A percentile compares a stretch with the other conserved stretches of the same genome.
These are phyloP conservation scores for Sinotaia quadrata DNA, from an alignment of 2,888 invertebrate genomes.

Conservation along the genomic window DNA sequence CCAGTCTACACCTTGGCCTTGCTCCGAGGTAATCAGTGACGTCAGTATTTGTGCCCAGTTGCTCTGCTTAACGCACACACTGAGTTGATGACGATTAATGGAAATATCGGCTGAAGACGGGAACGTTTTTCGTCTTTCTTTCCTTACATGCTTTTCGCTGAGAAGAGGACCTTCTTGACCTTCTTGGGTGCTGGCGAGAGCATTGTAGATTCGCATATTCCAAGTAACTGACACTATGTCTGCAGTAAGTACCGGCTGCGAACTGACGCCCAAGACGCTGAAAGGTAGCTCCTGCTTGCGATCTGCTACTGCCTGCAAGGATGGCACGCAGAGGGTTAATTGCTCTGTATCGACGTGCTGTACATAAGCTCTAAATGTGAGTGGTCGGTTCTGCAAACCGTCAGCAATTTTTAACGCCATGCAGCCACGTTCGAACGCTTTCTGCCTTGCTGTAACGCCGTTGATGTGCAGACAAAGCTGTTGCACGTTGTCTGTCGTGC, in stretches of 20 bases:
- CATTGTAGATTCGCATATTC: slow-evolving; percentile 44
- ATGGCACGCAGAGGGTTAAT: slow-evolving; percentile 40
- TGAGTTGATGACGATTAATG: slow-evolving; percentile 2
- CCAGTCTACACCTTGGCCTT: too few relatives aligned
- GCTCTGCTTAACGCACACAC: not conserved
- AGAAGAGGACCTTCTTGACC: not conserved
- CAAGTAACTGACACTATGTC: slow-evolving; percentile 37
- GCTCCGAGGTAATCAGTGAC: not conserved
- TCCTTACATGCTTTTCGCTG: not conserved
- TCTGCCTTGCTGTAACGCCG: slow-evolving; percentile 38
- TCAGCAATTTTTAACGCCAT: slow-evolving; percentile 37
- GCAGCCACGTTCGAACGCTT: slow-evolving; percentile 41
- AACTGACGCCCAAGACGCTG: slow-evolving; percentile 39
- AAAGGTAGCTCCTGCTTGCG: slow-evolving; percentile 39
- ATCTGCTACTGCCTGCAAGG: slow-evolving; percentile 36
- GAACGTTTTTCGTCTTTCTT: not conserved
- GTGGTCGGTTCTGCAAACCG: slow-evolving; percentile 35
- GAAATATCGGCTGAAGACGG: not conserved
- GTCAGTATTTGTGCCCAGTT: slow-evolving; percentile 25
- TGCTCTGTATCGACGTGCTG: slow-evolving; percentile 39
- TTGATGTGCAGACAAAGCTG: slow-evolving; percentile 42
- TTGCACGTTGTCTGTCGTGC: slow-evolving; percentile 39
- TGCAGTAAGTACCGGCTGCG: slow-evolving; percentile 39
- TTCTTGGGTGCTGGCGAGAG: not conserved
- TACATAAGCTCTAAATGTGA: slow-evolving; percentile 39